phyloP scores from a whole-genome alignment of 1,140 invertebrate genomes.

The Bombyx mori region DNA sequence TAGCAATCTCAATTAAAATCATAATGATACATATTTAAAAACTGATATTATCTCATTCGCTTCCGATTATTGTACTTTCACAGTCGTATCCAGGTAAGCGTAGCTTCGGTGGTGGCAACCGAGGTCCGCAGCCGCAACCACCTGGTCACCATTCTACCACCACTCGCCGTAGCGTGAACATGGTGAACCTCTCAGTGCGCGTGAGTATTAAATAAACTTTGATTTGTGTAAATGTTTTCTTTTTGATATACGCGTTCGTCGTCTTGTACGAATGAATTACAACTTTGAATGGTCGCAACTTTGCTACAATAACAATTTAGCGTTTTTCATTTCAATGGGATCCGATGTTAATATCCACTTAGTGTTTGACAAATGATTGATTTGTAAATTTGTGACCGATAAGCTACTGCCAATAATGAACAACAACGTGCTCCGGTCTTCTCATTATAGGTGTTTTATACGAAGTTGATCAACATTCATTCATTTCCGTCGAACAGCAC shows the following conservation, averaged over 20 bases:
- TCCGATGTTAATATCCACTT: neutral
- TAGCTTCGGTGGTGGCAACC: slow-evolving; percentile 30
- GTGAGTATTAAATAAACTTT: slow-evolving; percentile 38
- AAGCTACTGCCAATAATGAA: no score
- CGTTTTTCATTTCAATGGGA: neutral
- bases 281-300: neutral
- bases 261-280: neutral
- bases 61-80: no score
- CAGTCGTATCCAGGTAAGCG: slow-evolving; percentile 35
- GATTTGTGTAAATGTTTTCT: neutral
- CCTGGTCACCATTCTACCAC: slow-evolving; percentile 38
- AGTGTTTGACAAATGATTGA: neutral
- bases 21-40: slow-evolving; percentile 5
- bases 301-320: neutral
- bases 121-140: slow-evolving; percentile 38
- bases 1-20: no score
- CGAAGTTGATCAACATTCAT: no score
- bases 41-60: no score
- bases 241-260: neutral
- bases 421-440: no score
- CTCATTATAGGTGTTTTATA: no score
- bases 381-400: no score
- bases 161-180: slow-evolving; percentile 47
- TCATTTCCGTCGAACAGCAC: no score
- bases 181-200: slow-evolving; percentile 43